Base-by-base conservation (phyloP, 2,888 invertebrate species). In the Noctua comes region DNA sequence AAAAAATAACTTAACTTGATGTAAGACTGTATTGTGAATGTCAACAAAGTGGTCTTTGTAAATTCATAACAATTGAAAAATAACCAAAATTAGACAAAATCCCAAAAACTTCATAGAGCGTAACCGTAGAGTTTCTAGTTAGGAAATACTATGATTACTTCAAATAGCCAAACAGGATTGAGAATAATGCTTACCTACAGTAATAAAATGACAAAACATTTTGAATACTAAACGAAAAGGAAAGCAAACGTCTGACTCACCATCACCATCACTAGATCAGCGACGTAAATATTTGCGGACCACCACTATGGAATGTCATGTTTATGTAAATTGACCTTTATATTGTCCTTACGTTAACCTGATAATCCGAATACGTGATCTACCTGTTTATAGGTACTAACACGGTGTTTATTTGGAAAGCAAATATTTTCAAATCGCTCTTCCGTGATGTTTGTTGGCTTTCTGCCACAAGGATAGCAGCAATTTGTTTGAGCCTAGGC, bases 301-400 rank as follows among this genome's bases (percentile, higher is more conserved):
- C 91, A 92, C 91, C 91, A 91, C 84, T 76, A 81, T 80, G 87
- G 89, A 92, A 92, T 91, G 91, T 90, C 90, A 90, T 91, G 92
- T 91, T 93, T 91, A 94, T 94, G 93, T 91, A 91, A 93, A 93
- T 93, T 91, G 88, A 87, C 90, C 89, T 92, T 87, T 92, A 90
- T 91, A 91, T 91, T 91, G 91, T 90, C 89, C 89, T 93, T 92
- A 91, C 92, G 90, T 91, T 92, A 94, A 90, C 93, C 94, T 90
- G 92, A 93, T 95, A 92, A 93, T 91, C 91, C 88, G 82, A 88
- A 88, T 93, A 95, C 94, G 94, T 94, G 94, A 92, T 89, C 77
- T 82, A 88, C 85, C 86, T 88, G 78, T 73, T 87, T 84, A 83
- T 86, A 73, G 79, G 82, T 73, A 78, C 77, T 75, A 80, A 83